A percentile compares a stretch with the other conserved stretches of the same genome.
Conservation (phyloP, 2,113 vertebrate genomes). For the Oreotrochilus melanogaster region DNA sequence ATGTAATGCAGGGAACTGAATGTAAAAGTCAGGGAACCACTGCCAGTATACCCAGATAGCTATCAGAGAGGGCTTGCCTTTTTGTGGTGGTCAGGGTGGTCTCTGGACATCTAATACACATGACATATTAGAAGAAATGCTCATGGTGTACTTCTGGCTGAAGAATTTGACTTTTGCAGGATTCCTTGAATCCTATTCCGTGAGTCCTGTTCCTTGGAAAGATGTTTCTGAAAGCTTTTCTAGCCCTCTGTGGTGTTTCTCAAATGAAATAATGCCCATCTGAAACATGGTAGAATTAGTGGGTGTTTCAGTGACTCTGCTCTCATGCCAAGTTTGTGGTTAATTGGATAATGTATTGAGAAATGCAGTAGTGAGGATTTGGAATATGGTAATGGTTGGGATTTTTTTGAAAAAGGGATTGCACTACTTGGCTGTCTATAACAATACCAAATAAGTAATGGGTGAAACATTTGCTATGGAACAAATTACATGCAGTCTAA, state of each 20-base stretch:
- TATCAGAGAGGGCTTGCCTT: background rate
- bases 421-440: background rate
- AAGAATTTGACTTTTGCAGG: background rate
- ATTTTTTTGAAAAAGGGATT: background rate
- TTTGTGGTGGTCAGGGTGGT: background rate
- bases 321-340: background rate
- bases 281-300: background rate
- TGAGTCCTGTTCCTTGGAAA: background rate
- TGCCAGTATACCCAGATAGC: accelerated
- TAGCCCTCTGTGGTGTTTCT: background rate
- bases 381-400: background rate
- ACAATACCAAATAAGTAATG: constrained; percentile 3
- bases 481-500: background rate
- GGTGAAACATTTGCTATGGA: background rate
- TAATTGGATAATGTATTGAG: background rate
- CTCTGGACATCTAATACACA: accelerated
- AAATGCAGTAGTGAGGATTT: background rate
- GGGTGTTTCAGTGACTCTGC: background rate
- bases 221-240: background rate
- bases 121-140: background rate
- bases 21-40: background rate
- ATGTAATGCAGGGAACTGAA: accelerated
- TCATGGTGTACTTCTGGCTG: background rate
- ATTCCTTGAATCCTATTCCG: background rate
- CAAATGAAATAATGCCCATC: background rate